Percentiles rank a stretch among this genome's conserved stretches.
These are phyloP conservation scores for Ormyrus labotus DNA, from an alignment of 2,888 invertebrate species.

Conservation along the genomic window DNA sequence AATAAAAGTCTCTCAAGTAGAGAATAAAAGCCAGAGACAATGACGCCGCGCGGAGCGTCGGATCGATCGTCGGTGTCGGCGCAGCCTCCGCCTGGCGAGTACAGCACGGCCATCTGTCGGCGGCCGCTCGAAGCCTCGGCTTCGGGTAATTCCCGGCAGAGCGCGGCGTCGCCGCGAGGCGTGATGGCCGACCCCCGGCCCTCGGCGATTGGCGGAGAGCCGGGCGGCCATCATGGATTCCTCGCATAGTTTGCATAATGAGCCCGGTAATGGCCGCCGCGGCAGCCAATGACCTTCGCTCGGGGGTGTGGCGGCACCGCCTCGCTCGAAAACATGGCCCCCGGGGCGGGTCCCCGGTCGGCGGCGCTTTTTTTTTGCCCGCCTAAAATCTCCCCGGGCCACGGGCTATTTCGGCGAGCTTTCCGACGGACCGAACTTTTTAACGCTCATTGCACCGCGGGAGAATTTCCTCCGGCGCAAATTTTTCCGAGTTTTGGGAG, in stretches of 20 bases:
- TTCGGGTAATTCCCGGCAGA: constrained; percentile 67
- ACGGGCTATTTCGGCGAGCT: not conserved
- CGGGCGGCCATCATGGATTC: constrained; percentile 77
- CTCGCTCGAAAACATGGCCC: constrained; percentile 36
- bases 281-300: constrained; percentile 66
- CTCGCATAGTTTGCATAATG: constrained; percentile 70
- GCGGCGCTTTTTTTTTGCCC: constrained; percentile 7
- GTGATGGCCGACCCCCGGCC: constrained; percentile 67
- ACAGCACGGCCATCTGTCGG: constrained; percentile 69
- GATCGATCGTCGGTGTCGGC: constrained; percentile 10
- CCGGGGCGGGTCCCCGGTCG: constrained; percentile 38
- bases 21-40: not conserved
- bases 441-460: not conserved
- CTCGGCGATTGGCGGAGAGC: constrained; percentile 74
- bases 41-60: not conserved
- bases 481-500: not conserved
- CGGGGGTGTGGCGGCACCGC: constrained; percentile 63
- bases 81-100: constrained; percentile 20
- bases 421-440: constrained; percentile 3
- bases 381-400: constrained; percentile 1
- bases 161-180: constrained; percentile 65
- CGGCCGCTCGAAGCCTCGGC: constrained; percentile 56
- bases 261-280: constrained; percentile 71
- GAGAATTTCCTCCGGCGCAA: not conserved
- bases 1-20: constrained; percentile 1